Percentiles rank a stretch among this genome's conserved stretches.
Evolutionary conservation across 2,888 invertebrate genomes (phyloP).

Genomic region (Agrypnus murinus): DNA sequence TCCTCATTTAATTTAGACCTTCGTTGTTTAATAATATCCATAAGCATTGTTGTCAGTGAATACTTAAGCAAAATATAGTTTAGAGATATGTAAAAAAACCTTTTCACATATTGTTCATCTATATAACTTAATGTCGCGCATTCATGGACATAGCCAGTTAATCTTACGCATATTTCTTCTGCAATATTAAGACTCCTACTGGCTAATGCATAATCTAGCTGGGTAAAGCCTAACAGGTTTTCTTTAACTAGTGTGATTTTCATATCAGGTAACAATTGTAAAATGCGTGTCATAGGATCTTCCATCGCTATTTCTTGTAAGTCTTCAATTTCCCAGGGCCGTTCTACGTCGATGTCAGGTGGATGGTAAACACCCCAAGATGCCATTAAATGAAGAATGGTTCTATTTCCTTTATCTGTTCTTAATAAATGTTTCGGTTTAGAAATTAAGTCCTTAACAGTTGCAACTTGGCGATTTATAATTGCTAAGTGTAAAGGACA

Average conservation of each 20-base stretch:
- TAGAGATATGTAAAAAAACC: constrained; percentile 1
- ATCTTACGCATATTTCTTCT: constrained; percentile 3
- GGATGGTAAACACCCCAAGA: constrained; percentile 28
- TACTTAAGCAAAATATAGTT: constrained; percentile 8
- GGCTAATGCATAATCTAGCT: constrained; percentile 21
- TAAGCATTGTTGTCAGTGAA: neutral
- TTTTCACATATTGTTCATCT: neutral
- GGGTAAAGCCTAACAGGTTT: neutral
- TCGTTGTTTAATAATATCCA: neutral
- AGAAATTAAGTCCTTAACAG: constrained; percentile 1
- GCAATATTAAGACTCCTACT: constrained; percentile 13
- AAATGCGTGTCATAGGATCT: neutral
- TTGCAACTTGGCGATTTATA: constrained; percentile 30
- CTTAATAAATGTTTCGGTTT: neutral
- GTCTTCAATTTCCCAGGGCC: neutral
- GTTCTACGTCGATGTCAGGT: neutral
- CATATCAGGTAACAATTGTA: neutral
- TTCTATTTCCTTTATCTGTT: constrained; percentile 19
- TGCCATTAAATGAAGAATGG: constrained; percentile 17
- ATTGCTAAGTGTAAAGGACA: constrained; percentile 35
- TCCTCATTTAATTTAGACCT: neutral
- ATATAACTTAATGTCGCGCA: neutral
- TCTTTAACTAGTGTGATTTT: neutral
- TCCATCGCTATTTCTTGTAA: neutral
- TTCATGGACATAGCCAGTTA: neutral